Base-by-base conservation (phyloP, 2,113 vertebrate genomes). In the Mobula birostris region DNA sequence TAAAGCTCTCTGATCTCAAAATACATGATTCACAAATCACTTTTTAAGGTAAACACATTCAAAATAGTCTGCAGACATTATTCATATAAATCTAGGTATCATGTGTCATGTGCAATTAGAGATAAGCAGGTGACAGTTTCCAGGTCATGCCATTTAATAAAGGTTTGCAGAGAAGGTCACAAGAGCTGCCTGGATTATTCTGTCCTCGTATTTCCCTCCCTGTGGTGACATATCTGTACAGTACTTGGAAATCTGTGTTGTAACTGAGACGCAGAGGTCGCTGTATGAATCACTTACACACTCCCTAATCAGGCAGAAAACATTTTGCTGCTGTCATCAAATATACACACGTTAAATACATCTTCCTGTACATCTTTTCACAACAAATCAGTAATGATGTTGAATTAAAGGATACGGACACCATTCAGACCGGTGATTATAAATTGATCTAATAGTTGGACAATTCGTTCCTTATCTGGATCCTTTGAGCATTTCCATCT, bases 361-460 rank as follows among this genome's bases (percentile, higher is more conserved):
- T 56, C 48, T 66, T 90, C 7, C 17, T 32, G 29, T 68, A 32
- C n/a, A n/a, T 1, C 61, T 32, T 90, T 90, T 66, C 21, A 19
- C 17, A 66, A 90, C 5, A 32, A 58, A 11, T 85, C 82, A 85
- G 27, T 58, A 24, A 5, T 74, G 72, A 74, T 21, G 21, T 72
- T 56, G 70, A 74, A 4, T 94, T 91, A 94, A 97, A 97, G 97
- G 98, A 98, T 98, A 98, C 96, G 97, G 94, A 98, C 96, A 11
- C 97, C 97, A 0, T 97, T 98, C 94, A 97, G 95, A 94, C 98
- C 97, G 0, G 96, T 97, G 95, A 98, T 95, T 95, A 97, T 97
- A 95, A 98, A 98, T 95, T 98, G 97, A 0, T 98, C 97, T 61
- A 98, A 95, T 94, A 98, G 96, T 94, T 95, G 96, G 93, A 98